Conservation (phyloP, 1,140 invertebrate species). For the Arion vulgaris region DNA sequence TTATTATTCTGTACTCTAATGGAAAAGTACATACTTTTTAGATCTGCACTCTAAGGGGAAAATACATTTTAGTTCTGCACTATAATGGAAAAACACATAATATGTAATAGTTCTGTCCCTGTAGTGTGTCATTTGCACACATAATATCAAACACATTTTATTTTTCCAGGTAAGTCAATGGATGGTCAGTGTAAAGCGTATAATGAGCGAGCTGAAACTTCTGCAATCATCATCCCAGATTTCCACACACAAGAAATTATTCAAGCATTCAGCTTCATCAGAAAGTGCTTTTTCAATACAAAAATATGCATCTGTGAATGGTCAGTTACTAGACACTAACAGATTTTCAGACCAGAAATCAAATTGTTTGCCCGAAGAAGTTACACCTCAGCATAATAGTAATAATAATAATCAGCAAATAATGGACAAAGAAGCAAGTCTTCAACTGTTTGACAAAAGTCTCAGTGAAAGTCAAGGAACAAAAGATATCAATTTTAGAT, state of each 20-base stretch:
- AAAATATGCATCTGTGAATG: neutral
- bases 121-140: neutral
- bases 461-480: neutral
- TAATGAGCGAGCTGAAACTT: slow-evolving; percentile 30
- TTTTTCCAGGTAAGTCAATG: slow-evolving; percentile 35
- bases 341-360: neutral
- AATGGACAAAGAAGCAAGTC: neutral
- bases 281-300: neutral
- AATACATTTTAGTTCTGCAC: no score
- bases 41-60: no score
- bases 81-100: no score
- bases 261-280: neutral
- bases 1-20: no score
- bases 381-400: no score
- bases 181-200: slow-evolving; percentile 35
- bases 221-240: neutral
- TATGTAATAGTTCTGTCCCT: no score
- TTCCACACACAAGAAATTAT: neutral
- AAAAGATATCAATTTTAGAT: no score
- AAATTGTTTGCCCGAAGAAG: no score
- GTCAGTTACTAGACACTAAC: neutral
- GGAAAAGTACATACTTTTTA: no score
- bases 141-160: neutral
- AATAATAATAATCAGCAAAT: no score
- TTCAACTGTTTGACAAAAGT: neutral